These are phyloP conservation scores for Pelosia muscerda DNA, from an alignment of 2,888 invertebrate species.

Conservation along the genomic window DNA sequence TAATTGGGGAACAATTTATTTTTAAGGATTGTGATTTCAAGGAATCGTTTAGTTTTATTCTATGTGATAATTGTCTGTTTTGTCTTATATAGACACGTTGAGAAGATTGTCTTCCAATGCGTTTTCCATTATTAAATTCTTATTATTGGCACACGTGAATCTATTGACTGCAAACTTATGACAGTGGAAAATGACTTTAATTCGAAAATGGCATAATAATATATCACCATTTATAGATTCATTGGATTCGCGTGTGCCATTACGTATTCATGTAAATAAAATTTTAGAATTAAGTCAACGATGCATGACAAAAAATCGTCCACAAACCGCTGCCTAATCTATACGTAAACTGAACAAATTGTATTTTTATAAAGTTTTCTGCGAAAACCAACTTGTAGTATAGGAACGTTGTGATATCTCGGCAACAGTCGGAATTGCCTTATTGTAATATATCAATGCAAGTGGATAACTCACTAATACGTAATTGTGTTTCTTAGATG, in stretches of 20 bases:
- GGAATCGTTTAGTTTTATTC: constrained; percentile 77
- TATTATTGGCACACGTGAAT: constrained; percentile 28
- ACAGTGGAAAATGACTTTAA: constrained; percentile 13
- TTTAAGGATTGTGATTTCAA: constrained; percentile 84
- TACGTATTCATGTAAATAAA: constrained; percentile 66
- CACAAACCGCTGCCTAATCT: constrained; percentile 64
- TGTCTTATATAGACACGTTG: constrained; percentile 66
- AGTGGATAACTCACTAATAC: constrained; percentile 50
- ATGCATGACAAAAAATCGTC: constrained; percentile 79
- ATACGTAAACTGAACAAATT: constrained; percentile 78
- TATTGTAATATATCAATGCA: constrained; percentile 66
- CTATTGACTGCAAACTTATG: constrained; percentile 27
- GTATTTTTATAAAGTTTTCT: constrained; percentile 60
- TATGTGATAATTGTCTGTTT: constrained; percentile 83
- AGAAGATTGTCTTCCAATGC: constrained; percentile 82
- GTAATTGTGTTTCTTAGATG: constrained; percentile 48
- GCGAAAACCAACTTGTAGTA: constrained; percentile 58
- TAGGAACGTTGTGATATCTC: constrained; percentile 75
- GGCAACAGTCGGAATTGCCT: constrained; percentile 67
- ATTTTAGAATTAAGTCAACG: constrained; percentile 56
- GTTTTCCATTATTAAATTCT: constrained; percentile 68
- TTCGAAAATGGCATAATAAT: constrained; percentile 8
- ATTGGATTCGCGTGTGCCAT: constrained; percentile 40
- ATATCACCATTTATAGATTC: neutral
- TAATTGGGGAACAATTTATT: constrained; percentile 85